These are phyloP conservation scores for Euglossa dilemma DNA, from an alignment of 1,140 invertebrate species.

Conservation along the genomic window DNA sequence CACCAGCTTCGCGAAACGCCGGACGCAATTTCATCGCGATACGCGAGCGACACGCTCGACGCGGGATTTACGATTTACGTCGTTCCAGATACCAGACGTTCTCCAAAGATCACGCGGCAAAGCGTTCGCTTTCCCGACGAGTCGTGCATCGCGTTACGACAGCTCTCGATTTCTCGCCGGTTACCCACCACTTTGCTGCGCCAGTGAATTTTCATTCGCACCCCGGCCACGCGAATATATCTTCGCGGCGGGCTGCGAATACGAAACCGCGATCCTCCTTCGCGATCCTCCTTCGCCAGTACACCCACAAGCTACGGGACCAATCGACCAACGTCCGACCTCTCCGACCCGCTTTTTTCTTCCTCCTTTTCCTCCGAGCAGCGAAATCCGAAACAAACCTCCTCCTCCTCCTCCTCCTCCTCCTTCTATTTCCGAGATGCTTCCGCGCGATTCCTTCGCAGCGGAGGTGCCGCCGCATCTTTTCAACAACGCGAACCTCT, in stretches of 20 bases:
- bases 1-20: background rate
- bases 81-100: background rate
- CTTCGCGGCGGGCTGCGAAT: background rate
- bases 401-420: background rate
- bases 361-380: no score
- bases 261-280: background rate
- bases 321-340: slow-evolving; percentile 1
- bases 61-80: background rate
- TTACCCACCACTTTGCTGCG: slow-evolving; percentile 3
- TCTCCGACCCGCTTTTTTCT: background rate
- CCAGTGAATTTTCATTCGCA: slow-evolving; percentile 25
- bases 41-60: background rate
- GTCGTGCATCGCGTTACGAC: background rate
- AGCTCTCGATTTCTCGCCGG: slow-evolving; percentile 11
- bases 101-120: background rate
- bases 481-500: background rate
- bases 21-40: background rate
- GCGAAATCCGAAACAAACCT: slow-evolving; percentile 21
- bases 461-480: no score
- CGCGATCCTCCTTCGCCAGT: no score
- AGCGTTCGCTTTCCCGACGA: background rate
- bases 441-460: background rate
- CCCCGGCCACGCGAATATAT: background rate
- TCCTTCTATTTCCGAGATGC: background rate
- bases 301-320: background rate